Evolutionary conservation across 2,888 invertebrate species (phyloP).

Genomic region (Noctua comes): DNA sequence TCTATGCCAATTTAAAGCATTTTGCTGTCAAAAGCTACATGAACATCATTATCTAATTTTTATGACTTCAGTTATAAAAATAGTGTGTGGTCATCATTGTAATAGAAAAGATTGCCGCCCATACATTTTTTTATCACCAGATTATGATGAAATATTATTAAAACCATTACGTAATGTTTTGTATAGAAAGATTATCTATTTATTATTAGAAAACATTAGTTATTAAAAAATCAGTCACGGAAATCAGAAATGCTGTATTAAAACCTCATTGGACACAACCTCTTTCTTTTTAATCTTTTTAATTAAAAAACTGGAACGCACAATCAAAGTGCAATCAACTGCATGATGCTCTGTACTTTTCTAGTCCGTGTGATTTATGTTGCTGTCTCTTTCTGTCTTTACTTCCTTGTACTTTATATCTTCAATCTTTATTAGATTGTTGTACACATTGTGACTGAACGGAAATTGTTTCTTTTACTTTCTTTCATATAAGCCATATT

Average conservation of each 20-base stretch:
- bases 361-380: neutral
- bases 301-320: constrained; percentile 59
- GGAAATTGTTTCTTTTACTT: constrained; percentile 26
- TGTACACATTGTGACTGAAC: constrained; percentile 30
- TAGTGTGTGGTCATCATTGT: neutral
- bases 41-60: neutral
- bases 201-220: constrained; percentile 32
- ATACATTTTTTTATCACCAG: constrained; percentile 2
- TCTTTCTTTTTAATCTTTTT: constrained; percentile 54
- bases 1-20: neutral
- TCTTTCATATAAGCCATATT: neutral
- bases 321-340: constrained; percentile 68
- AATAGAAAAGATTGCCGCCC: constrained; percentile 10
- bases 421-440: constrained; percentile 49
- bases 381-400: constrained; percentile 38
- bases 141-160: constrained; percentile 23
- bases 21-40: neutral
- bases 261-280: constrained; percentile 56
- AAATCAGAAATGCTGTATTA: constrained; percentile 43
- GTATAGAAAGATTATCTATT: constrained; percentile 39
- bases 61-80: constrained; percentile 7
- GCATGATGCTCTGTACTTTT: constrained; percentile 44
- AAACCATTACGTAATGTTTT: constrained; percentile 13
- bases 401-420: constrained; percentile 51
- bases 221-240: constrained; percentile 48